These are phyloP conservation scores for Silurus asotus DNA, from an alignment of 2,113 vertebrate species.

Conservation along the genomic window DNA sequence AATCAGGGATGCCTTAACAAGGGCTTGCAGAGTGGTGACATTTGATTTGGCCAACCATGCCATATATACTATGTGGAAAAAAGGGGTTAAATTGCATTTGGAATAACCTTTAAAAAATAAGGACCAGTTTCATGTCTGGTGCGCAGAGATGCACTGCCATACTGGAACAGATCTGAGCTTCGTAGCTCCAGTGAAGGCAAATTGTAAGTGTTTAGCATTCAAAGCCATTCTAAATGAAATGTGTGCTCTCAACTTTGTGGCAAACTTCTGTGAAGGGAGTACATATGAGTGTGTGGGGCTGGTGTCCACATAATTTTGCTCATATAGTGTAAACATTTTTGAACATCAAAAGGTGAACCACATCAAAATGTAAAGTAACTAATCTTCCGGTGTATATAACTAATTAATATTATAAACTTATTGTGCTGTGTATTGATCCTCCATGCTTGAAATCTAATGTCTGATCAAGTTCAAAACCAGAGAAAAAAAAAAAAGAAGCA, in stretches of 20 bases:
- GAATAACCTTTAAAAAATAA: no score
- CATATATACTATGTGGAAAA: no score
- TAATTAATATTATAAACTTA: not conserved
- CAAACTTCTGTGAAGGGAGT: not conserved
- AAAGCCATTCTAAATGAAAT: not conserved
- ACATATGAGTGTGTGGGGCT: not conserved
- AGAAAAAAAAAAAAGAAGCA: not conserved
- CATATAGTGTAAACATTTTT: not conserved
- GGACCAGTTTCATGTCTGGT: no score
- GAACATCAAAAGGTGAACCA: not conserved
- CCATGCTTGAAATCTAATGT: not conserved
- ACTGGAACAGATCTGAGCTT: not conserved
- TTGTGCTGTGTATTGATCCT: not conserved
- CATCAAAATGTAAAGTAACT: not conserved
- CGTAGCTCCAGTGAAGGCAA: not conserved
- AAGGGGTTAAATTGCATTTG: no score
- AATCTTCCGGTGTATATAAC: not conserved
- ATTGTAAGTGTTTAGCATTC: not conserved
- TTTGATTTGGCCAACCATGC: no score
- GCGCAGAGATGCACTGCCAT: not conserved
- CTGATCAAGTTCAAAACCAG: not conserved
- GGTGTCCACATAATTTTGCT: not conserved
- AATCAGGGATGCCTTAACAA: not conserved
- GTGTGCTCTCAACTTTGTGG: not conserved
- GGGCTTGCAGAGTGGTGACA: no score